Conservation (phyloP, 2,888 invertebrate genomes). For the Bimastos eiseni region DNA sequence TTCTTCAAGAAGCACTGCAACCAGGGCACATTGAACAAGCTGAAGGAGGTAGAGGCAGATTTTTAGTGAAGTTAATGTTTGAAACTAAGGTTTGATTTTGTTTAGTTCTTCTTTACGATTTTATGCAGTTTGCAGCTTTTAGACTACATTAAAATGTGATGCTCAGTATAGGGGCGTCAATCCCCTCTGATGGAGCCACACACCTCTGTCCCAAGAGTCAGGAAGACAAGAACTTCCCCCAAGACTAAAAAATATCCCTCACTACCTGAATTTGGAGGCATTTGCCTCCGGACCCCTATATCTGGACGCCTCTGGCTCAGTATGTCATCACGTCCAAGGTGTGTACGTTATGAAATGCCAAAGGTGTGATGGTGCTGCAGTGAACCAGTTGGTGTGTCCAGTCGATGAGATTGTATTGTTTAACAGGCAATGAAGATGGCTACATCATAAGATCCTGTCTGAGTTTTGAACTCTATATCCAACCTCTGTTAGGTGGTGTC, state of each 20-base stretch:
- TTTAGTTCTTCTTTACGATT: not conserved
- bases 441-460: not conserved
- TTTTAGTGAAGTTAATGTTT: not conserved
- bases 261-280: too few species aligned
- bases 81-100: not conserved
- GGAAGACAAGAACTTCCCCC: too few species aligned
- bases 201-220: too few species aligned
- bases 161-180: too few species aligned
- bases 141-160: not conserved
- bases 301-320: too few species aligned
- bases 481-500: not conserved
- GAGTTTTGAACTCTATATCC: not conserved
- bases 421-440: not conserved
- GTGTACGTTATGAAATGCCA: not conserved
- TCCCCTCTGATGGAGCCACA: too few species aligned
- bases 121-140: not conserved
- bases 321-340: too few species aligned
- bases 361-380: too few species aligned
- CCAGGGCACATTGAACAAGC: conserved; percentile 86
- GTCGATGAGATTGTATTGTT: too few species aligned
- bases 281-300: too few species aligned
- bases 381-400: too few species aligned
- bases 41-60: conserved; percentile 71
- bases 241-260: too few species aligned
- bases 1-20: conserved; percentile 91